Base-by-base conservation (phyloP, 2,797 vertebrate species). In the Sternotherus odoratus region DNA sequence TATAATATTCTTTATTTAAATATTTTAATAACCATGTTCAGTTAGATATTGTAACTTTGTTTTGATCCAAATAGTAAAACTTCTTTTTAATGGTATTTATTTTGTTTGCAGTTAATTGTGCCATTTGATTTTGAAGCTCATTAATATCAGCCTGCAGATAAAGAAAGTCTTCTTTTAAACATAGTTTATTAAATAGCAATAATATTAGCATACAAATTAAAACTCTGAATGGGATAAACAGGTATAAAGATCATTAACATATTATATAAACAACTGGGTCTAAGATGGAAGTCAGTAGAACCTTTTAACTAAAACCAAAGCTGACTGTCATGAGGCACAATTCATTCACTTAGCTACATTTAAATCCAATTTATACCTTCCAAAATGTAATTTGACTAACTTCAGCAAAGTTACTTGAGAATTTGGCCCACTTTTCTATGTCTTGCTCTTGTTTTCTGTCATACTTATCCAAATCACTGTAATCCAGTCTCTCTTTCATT, bases 181-280 rank as follows among this genome's bases (percentile, higher is more conserved):
- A 26, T 51, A 93, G 79, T 80, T 97, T 97, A 95, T 96, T 96
- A 97, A 96, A 93, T 95, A 94, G 53, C 88, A 94, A 21, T 77
- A 57, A 79, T 30, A 94, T 96, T 96, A 96, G 74, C 94, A 95
- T 94, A 96, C 86, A 85, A 93, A 95, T 96, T 85, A 33, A 66
- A 1, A 21, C 63, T 54, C 56, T 51, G 94, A 78, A 77, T 80
- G 86, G 86, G 87, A 93, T 95, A 95, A 97, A 97, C 88, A 96
- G 90, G 91, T 96, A 86, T 85, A 94, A 88, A 96, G 94, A 94
- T 95, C 95, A 97, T 97, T 97, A 97, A 94, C 94, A 96, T 96
- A 82, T n/a, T 93, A 93, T 95, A 93, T 89, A 95, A 97, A 97
- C 95, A 96, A 93, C 95, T 77, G 33, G 87, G 96, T 94, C 88